Conservation (phyloP, 2,113 vertebrate species). For the Rhodinocichla rosea region DNA sequence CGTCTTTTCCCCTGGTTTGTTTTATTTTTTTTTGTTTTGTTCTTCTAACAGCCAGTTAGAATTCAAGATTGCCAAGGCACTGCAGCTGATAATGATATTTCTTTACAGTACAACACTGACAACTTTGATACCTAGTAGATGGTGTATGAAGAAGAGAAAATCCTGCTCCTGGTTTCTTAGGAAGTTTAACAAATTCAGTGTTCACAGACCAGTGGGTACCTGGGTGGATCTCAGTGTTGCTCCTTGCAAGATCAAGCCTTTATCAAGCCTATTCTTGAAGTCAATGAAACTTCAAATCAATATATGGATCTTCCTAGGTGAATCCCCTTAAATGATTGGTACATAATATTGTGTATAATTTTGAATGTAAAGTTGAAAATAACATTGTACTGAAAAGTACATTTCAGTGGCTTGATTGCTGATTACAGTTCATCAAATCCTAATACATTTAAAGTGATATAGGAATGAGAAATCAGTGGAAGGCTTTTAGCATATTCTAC, state of each 20-base stretch:
- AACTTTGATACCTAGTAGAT: not conserved
- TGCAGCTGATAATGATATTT: not conserved
- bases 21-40: not conserved
- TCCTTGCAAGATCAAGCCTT: not conserved
- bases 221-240: not conserved
- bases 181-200: not conserved
- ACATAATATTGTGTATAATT: not conserved
- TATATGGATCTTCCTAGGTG: not conserved
- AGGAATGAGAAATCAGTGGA: not conserved
- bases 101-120: not conserved
- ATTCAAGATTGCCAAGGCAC: not conserved
- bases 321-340: not conserved
- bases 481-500: not conserved
- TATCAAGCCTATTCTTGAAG: not conserved
- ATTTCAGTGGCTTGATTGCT: not conserved
- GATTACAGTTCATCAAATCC: not conserved
- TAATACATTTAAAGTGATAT: not conserved
- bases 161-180: not conserved
- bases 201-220: not conserved
- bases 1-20: rapidly evolving
- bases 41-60: not conserved
- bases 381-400: not conserved
- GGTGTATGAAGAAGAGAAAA: not conserved
- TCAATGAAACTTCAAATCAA: not conserved
- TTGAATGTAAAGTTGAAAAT: not conserved